Base-by-base conservation (phyloP, 2,113 vertebrate species). In the Podiceps cristatus region DNA sequence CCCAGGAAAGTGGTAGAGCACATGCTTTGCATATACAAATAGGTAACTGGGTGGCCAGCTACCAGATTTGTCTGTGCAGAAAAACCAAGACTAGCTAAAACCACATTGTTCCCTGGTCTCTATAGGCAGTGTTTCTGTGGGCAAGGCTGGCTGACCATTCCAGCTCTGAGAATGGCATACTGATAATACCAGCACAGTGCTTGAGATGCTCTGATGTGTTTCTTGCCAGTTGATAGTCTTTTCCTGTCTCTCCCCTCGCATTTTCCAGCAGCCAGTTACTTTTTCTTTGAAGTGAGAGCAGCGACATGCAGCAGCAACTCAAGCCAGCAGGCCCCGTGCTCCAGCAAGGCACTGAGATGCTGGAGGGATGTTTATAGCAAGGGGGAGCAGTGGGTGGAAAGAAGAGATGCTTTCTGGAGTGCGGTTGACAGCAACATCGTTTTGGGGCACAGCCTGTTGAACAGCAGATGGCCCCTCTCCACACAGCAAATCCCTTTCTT, bases 331-430 rank as follows among this genome's bases (percentile, higher is more conserved):
- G 42, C 23, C 52, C 80, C 14, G 0, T 28, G 52, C n/a, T 91
- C 42, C n/a, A 60, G 79, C 44, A 50, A 63, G 67, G 64, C 72
- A 10, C 75, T 52, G 76, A 62, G 64, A 4, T 47, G 85, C 87
- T 82, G 85, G 77, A 79, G 84, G 84, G 94, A 4, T 75, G 67
- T 76, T 92, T 86, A 42, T 60, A 71, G 79, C 84, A 42, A 55
- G 20, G 74, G 33, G 73, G 49, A 73, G 58, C 42, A 40, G 68
- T 45, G 92, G 49, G 64, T 82, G 94, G 86, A 47, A 94, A 76
- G 87, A 85, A 76, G 50, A n/a, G 81, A 49, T 86, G 82, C 74
- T 95, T 95, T 93, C 86, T 92, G 93, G 92, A 83, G 75, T 42
- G 76, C 74, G 18, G 59, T 44, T 92, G 90, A 89, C 79, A 72